phyloP scores from a whole-genome alignment of 2,113 vertebrate species.

The Arvicanthis niloticus region DNA sequence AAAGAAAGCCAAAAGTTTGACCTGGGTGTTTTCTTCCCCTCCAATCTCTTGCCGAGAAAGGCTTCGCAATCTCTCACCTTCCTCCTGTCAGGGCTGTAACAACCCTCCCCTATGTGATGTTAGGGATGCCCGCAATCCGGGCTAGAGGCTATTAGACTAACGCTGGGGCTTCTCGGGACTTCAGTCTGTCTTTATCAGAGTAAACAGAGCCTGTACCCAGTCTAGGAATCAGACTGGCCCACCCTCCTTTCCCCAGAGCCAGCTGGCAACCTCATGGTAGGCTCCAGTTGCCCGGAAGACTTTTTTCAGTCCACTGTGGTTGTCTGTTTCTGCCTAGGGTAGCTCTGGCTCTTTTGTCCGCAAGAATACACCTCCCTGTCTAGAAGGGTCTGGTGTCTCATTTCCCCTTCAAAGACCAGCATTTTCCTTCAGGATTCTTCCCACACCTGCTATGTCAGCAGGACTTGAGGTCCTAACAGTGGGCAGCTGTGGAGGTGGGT shows the following conservation, averaged over 20 bases:
- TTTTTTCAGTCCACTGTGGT: background rate
- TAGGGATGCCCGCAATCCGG: background rate
- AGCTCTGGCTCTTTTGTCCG: background rate
- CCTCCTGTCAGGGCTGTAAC: background rate
- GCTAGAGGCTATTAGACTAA: background rate
- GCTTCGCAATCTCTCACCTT: background rate
- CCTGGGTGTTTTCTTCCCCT: background rate
- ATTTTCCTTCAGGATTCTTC: background rate
- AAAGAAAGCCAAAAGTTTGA: background rate
- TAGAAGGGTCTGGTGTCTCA: background rate
- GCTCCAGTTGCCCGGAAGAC: background rate
- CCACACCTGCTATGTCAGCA: background rate
- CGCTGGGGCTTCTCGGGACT: background rate
- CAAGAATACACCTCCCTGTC: background rate
- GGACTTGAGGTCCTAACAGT: fast-evolving
- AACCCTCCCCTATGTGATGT: background rate
- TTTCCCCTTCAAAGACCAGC: background rate
- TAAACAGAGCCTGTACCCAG: background rate
- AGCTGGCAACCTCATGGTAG: background rate
- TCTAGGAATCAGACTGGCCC: background rate
- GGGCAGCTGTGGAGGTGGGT: background rate
- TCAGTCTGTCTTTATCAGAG: background rate
- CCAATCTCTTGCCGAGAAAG: background rate
- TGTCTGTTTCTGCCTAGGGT: background rate
- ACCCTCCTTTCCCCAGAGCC: background rate